A percentile compares a stretch with the other conserved stretches of the same genome.
phyloP scores from a whole-genome alignment of 37 sponge, comb jelly and placozoan species.

The Agelas oroides region DNA sequence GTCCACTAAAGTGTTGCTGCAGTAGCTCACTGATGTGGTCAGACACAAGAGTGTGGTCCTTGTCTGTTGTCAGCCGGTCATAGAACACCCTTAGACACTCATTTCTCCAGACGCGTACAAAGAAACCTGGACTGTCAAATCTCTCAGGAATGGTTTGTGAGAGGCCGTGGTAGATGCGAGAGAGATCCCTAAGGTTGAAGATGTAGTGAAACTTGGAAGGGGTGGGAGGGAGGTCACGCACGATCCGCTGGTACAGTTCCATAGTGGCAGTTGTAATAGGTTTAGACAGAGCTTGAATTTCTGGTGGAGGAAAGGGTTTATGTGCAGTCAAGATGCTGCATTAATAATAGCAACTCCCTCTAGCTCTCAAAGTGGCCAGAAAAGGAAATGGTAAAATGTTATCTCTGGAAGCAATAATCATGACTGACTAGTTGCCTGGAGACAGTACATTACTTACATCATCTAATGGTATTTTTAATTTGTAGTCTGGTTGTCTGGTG shows the following conservation, averaged over 20 bases:
- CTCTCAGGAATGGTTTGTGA: conserved; percentile 84
- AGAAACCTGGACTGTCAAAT: conserved; percentile 47
- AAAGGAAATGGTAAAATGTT: too few relatives aligned
- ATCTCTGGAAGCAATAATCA: too few relatives aligned
- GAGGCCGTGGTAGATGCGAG: conserved; percentile 97
- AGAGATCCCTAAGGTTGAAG: conserved; percentile 97
- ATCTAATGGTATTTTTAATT: too few relatives aligned
- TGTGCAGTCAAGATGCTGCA: too few relatives aligned
- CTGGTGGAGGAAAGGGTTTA: conserved; percentile 1
- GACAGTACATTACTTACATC: too few relatives aligned
- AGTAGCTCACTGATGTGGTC: conserved; percentile 82
- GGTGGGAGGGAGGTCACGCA: conserved; percentile 95
- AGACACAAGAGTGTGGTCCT: conserved; percentile 83
- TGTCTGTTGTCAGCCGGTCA: conserved; percentile 90
- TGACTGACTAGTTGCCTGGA: too few relatives aligned
- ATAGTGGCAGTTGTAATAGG: conserved; percentile 88
- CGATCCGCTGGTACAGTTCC: conserved; percentile 89
- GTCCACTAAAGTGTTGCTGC: conserved; percentile 72
- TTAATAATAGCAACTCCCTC: too few relatives aligned
- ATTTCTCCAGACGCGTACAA: conserved; percentile 97
- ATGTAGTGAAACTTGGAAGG: conserved; percentile 99
- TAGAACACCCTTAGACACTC: conserved; percentile 96
- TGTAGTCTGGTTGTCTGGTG: too few relatives aligned
- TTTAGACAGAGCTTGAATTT: conserved; percentile 77
- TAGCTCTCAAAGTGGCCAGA: too few relatives aligned